These are phyloP conservation scores for Chirona hameri DNA, from an alignment of 2,888 invertebrate genomes.

Conservation along the genomic window DNA sequence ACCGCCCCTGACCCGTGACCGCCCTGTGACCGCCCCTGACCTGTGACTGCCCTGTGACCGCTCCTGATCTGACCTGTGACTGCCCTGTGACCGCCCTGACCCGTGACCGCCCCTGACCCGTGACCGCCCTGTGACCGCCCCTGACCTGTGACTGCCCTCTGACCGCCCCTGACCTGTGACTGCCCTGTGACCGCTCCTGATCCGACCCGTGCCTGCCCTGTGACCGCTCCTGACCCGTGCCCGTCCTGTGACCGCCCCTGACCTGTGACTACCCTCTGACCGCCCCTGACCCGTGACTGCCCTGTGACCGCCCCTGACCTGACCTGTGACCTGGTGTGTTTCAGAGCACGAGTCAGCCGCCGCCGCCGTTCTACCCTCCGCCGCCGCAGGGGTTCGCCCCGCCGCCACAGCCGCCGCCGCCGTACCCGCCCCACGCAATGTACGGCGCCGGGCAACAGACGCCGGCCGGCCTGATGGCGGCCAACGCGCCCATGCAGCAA, in stretches of 20 bases:
- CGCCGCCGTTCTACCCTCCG: conserved; percentile 23
- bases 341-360: conserved; percentile 22
- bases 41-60: not conserved
- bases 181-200: not conserved
- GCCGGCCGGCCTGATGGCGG: not conserved
- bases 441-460: not conserved
- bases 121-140: not conserved
- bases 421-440: conserved; percentile 6
- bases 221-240: no score
- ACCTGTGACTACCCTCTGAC: not conserved
- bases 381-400: conserved; percentile 10
- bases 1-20: not conserved
- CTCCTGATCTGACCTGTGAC: no score
- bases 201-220: not conserved
- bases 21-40: not conserved
- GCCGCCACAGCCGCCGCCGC: not conserved
- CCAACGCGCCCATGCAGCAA: not conserved
- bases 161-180: not conserved
- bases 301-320: not conserved
- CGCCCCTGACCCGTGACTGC: not conserved
- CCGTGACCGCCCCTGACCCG: no score
- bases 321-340: not conserved
- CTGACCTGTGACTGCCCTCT: not conserved
- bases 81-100: no score
- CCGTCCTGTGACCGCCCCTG: not conserved